Base-by-base conservation (phyloP, 2,888 invertebrate genomes). In the Clitarchus hookeri region DNA sequence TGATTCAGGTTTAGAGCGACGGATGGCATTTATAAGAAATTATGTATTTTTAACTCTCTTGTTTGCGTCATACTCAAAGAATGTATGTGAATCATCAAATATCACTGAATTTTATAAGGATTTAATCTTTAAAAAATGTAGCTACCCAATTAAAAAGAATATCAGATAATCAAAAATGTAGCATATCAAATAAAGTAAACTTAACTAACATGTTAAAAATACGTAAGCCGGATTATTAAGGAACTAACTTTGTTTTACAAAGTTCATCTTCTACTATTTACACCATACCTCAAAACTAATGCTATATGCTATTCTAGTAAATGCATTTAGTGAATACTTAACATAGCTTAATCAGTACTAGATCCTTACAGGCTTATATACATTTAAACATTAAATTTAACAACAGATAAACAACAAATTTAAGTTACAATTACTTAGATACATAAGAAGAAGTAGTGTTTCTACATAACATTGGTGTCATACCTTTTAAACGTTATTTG, bases 241-340 rank as follows among this genome's bases (percentile, higher is more conserved):
- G 36, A 36, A 36, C 36, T 36, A 36, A 36, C 36, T 36, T 36
- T 36, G 36, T 36, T 36, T 36, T 36, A 65, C 65, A 65, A 16
- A 65, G 1, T 65, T 65, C 36, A 36, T 36, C 19, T 65, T 8
- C n/a, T n/a, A n/a, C 3, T n/a, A 23, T 19, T 65, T 19, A 65
- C 65, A 9, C 19, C 65, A 19, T 65, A 65, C 65, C 65, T 65
- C 65, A 65, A 65, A 6, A 16, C 65, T 23, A 65, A 65, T 65
- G 65, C 65, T 65, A 65, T 16, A 65, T 65, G 65, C 65, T 65
- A 65, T 65, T 65, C 65, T 65, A 65, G n/a, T 65, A 65, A 65
- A 65, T 65, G 65, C n/a, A 8, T 65, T 65, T 65, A 65, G 65
- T 65, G n/a, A 65, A n/a, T 65, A n/a, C 16, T 19, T 65, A 65